Base-by-base conservation (phyloP, 2,113 vertebrate species). In the Gymnorhina tibicen region DNA sequence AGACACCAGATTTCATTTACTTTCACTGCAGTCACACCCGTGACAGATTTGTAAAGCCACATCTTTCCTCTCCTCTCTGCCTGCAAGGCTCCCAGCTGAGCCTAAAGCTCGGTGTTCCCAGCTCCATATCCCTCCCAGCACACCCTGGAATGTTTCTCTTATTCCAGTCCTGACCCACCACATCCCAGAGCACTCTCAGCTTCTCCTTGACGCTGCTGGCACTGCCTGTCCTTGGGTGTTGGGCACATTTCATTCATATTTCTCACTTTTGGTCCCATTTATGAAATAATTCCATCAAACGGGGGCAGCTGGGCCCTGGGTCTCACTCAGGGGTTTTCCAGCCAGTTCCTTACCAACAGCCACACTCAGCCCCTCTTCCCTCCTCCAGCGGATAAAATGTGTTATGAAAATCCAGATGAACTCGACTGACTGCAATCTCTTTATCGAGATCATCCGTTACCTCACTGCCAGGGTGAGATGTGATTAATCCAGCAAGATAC, bases 371-470 rank as follows among this genome's bases (percentile, higher is more conserved):
- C 42, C 41, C 11, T 77, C 30, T 69, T 59, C 39, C 73, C 47
- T 77, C 17, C 68, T 72, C 68, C 80, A 52, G 80, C 2, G 1
- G 56, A 86, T 62, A 69, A 90, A 90, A 72, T 1, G 16, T 10
- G 1, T 47, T 52, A 82, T 11, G 27, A 72, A 93, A 95, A 77
- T 39, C 93, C 91, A 86, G 89, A 89, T 63, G 70, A 95, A 77
- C 63, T 20, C 8, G 1, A 81, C 77, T 4, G 5, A 62, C 83
- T 67, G 73, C 84, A 77, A 39, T 59, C 72, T 81, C 47, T 86
- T 87, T 93, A 95, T 91, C 94, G 46, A 80, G 86, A 59, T 28
- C 88, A 89, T 91, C 91, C 63, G 89, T 44, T 87, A 67, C 60
- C 73, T 81, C 6, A 3, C 94, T 74, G 78, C 73, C 89, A 89